Percentiles rank a stretch among this genome's conserved stretches.
Evolutionary conservation across 2,888 invertebrate genomes (phyloP).

Genomic region (Acrocyrtus sp.): DNA sequence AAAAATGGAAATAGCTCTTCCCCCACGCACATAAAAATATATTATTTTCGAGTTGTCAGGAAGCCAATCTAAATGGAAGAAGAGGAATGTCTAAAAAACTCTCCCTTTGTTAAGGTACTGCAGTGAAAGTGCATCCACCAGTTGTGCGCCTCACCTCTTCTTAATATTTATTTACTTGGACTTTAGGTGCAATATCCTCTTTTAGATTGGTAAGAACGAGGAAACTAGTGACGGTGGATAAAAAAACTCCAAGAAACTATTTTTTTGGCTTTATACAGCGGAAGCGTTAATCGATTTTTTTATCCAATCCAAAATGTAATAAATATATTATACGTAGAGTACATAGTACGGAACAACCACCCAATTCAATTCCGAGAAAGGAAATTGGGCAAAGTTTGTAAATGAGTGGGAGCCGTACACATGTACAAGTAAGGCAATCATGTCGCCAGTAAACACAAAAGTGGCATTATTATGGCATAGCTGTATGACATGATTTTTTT

Average conservation of each 20-base stretch:
- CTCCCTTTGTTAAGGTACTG: too few species aligned
- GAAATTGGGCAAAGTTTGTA: conserved; percentile 41
- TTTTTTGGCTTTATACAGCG: not conserved
- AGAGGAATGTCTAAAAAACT: too few species aligned
- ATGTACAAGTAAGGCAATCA: not conserved
- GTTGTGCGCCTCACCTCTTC: too few species aligned
- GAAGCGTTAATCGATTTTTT: conserved; percentile 34
- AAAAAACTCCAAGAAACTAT: conserved; percentile 5
- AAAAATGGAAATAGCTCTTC: too few species aligned
- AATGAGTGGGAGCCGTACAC: conserved; percentile 20
- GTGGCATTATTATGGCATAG: conserved; percentile 24
- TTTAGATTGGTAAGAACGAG: conserved; percentile 2
- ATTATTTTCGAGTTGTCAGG: too few species aligned
- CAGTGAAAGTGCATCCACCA: too few species aligned
- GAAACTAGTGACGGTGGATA: not conserved
- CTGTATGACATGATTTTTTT: conserved; percentile 6
- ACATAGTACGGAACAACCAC: not conserved
- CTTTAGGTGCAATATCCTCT: too few species aligned
- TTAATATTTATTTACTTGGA: too few species aligned
- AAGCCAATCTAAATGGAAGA: too few species aligned
- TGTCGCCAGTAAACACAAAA: not conserved
- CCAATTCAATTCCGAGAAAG: not conserved
- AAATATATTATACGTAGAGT: not conserved
- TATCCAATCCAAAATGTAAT: not conserved
- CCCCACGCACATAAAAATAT: too few species aligned